A percentile compares a stretch with the other conserved stretches of the same genome.
These are phyloP conservation scores for Monopis laevigella DNA, from an alignment of 2,888 invertebrate genomes.

Conservation along the genomic window DNA sequence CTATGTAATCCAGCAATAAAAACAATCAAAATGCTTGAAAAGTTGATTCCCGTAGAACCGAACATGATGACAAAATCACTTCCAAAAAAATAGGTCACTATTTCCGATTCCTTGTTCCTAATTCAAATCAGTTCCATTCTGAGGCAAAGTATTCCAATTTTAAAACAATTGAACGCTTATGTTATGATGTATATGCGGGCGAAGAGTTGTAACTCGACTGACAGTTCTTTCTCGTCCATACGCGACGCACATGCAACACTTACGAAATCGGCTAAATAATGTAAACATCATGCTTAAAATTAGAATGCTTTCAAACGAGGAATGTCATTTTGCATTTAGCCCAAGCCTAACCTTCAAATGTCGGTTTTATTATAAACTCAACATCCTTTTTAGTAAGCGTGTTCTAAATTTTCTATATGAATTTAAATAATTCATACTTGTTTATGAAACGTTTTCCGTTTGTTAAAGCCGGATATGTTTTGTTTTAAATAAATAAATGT, in stretches of 20 bases:
- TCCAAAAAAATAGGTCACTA: conserved; percentile 14
- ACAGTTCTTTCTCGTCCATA: conserved; percentile 21
- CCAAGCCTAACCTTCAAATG: conserved; percentile 8
- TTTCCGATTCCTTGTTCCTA: conserved; percentile 11
- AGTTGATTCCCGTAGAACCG: too few species aligned
- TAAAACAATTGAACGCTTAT: conserved; percentile 24
- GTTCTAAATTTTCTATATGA: too few species aligned
- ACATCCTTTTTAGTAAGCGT: conserved; percentile 8
- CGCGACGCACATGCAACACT: conserved; percentile 23
- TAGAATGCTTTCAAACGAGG: conserved; percentile 24
- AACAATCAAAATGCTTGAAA: too few species aligned
- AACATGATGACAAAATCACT: too few species aligned
- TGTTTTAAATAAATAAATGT: too few species aligned
- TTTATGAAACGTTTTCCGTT: too few species aligned
- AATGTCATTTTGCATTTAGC: too few species aligned
- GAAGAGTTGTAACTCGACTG: conserved; percentile 26
- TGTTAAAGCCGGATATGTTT: too few species aligned
- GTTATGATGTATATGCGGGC: conserved; percentile 23
- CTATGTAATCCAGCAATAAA: too few species aligned
- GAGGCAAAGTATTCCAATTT: conserved; percentile 18
- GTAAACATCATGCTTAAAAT: conserved; percentile 37
- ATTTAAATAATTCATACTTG: too few species aligned
- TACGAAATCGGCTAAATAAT: conserved; percentile 25
- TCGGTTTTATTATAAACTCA: background rate
- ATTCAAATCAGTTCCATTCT: conserved; percentile 19